phyloP scores from a whole-genome alignment of 2,113 vertebrate genomes.

The Psilopsiagon aymara region DNA sequence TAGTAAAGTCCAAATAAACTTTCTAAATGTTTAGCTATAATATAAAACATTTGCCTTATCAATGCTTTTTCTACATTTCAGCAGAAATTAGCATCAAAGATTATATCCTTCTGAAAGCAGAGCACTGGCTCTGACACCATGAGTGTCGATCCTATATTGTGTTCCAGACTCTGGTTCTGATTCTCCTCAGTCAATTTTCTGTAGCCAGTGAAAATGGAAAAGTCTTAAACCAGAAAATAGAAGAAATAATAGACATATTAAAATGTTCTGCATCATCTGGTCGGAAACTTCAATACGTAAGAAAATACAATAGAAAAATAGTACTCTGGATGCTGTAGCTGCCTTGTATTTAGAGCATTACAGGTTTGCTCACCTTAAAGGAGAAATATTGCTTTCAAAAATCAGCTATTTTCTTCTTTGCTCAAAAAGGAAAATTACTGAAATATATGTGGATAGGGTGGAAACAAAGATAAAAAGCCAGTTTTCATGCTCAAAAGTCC shows the following conservation, averaged over 20 bases:
- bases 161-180: not conserved
- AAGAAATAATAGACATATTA: not conserved
- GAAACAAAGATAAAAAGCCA: not conserved
- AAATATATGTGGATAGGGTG: not conserved
- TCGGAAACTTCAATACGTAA: not conserved
- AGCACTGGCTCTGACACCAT: not conserved
- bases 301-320: not conserved
- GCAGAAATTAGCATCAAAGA: not conserved
- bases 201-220: rapidly evolving
- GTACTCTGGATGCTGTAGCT: not conserved
- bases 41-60: not conserved
- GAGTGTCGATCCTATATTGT: not conserved
- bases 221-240: not conserved
- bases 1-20: not conserved
- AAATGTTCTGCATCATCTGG: not conserved
- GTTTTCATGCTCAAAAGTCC: not conserved
- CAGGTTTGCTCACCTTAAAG: not conserved
- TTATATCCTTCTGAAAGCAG: not conserved
- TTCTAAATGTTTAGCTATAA: not conserved
- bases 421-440: not conserved
- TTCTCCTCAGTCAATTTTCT: not conserved
- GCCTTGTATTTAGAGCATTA: not conserved
- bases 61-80: not conserved
- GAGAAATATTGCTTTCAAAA: not conserved
- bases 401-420: not conserved